Evolutionary conservation across 2,888 invertebrate genomes (phyloP), one percentile per base, ranked within the genome.

Genomic region (Mesodorylaimus sp.): DNA sequence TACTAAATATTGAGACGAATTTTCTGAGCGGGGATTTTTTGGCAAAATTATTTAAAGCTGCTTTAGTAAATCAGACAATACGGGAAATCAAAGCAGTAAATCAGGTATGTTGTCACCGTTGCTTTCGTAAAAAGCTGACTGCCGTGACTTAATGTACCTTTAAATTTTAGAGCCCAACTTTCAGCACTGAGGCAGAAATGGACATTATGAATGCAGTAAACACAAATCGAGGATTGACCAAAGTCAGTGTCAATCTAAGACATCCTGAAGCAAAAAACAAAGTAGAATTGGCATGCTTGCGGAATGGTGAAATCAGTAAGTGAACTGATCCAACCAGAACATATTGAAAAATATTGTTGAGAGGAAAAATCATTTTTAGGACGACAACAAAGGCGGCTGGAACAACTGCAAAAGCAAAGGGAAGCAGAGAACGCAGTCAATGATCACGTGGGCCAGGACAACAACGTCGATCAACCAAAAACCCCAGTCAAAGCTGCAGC

Each of bases 61-160:
- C 93, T 65, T 77, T 89, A 56, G 78, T 79, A 61, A 83, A 84
- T 61, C 81, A 82, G 68, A 77, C 79, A 54, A 77, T 93, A 43
- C 85, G 87, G 72, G 93, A 95, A 74, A 85, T 95, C 71, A 78
- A 93, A 68, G 87, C 88, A 58, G 82, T 89, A 54, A 97, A 97
- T 73, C 95, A 97, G 82, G 89, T 88, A 70, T 62, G 55, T 23
- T 10, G 10, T 3, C 7, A 21, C 26, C n/a, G 23, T 43, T 5
- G 5, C n/a, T 16, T 39, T 7, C 23, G 39, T 39, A 23, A 16
- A 3, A 3, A 3, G 7, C n/a, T 41, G 41, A 16, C 28, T 26
- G 26, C n/a, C 26, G 3, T 19, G 1, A 27, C 36, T 39, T 19
- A 10, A 48, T 48, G 23, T 1, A 13, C 1, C 5, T 47, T 37